Conservation (phyloP, 1,140 invertebrate genomes). For the Neodiprion pinetum region DNA sequence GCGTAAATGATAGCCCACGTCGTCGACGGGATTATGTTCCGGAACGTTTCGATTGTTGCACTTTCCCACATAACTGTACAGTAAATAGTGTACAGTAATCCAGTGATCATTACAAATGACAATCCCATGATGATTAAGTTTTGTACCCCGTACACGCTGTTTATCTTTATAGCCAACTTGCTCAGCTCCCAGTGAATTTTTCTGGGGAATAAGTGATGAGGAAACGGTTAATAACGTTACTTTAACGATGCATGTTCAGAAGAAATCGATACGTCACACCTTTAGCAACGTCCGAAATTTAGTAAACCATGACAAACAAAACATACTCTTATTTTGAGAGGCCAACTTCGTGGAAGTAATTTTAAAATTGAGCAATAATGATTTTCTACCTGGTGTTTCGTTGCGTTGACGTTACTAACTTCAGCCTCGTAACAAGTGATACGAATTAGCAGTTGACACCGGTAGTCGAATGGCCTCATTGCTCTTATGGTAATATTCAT, state of each 20-base stretch:
- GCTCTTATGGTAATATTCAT: no score
- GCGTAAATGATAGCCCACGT: slow-evolving; percentile 24
- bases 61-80: slow-evolving; percentile 12
- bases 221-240: not conserved
- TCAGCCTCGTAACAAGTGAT: not conserved
- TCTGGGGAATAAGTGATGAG: slow-evolving; percentile 22
- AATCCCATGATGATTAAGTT: slow-evolving; percentile 33
- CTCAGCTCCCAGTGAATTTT: slow-evolving; percentile 42
- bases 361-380: no score
- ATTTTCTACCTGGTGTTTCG: no score
- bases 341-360: no score
- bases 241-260: not conserved
- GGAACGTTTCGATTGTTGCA: not conserved
- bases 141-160: slow-evolving; percentile 35
- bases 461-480: no score
- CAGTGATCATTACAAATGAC: slow-evolving; percentile 32
- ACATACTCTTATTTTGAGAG: not conserved
- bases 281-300: not conserved
- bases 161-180: slow-evolving; percentile 28
- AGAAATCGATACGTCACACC: not conserved
- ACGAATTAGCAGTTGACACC: no score
- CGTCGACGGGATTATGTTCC: not conserved
- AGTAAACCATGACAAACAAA: not conserved
- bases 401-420: no score
- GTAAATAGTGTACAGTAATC: slow-evolving; percentile 34